Evolutionary conservation across 2,888 invertebrate species (phyloP).

Genomic region (Auanema sp.): DNA sequence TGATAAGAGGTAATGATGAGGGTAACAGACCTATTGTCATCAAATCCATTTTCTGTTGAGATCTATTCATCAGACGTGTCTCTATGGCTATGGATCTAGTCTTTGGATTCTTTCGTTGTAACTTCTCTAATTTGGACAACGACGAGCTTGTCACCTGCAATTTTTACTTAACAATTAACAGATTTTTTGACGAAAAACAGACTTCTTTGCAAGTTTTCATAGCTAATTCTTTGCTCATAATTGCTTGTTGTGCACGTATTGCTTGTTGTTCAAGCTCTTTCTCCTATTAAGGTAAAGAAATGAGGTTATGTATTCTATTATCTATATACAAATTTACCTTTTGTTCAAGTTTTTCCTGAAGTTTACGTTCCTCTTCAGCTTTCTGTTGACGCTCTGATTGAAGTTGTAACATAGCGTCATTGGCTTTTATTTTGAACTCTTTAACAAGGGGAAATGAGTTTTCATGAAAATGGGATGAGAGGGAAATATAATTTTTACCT

Average conservation of each 20-base stretch:
- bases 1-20: background rate
- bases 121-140: slow-evolving; percentile 23
- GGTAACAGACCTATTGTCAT: slow-evolving; percentile 28
- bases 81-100: slow-evolving; percentile 35
- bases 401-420: too few species aligned
- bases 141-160: slow-evolving; percentile 23
- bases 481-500: background rate
- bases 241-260: slow-evolving; percentile 5
- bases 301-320: background rate
- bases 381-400: slow-evolving; percentile 1
- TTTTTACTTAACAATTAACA: slow-evolving; percentile 1
- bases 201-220: slow-evolving; percentile 30
- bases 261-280: slow-evolving; percentile 9
- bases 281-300: slow-evolving; percentile 4
- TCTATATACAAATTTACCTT: slow-evolving; percentile 2
- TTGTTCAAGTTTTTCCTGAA: slow-evolving; percentile 1
- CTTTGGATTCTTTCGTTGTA: slow-evolving; percentile 26
- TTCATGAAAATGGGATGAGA: background rate
- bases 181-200: background rate
- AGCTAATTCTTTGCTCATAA: slow-evolving; percentile 10
- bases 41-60: slow-evolving; percentile 25
- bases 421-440: slow-evolving; percentile 4
- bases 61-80: slow-evolving; percentile 33
- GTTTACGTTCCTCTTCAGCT: slow-evolving; percentile 3
- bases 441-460: background rate